Evolutionary conservation across 2,888 invertebrate genomes (phyloP).

Genomic region (Mesochorus sp.): DNA sequence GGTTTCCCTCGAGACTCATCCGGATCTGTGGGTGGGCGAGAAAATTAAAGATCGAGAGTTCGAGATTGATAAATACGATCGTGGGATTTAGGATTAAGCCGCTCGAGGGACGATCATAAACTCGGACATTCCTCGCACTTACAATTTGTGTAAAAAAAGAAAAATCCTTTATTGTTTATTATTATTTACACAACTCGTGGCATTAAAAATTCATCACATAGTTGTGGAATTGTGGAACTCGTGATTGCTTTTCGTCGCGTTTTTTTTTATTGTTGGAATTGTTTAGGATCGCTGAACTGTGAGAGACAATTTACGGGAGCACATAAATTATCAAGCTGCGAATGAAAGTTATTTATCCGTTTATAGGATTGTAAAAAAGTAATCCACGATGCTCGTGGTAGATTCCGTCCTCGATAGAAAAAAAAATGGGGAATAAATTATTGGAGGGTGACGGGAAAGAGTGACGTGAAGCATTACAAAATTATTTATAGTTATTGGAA

Average conservation of each 20-base stretch:
- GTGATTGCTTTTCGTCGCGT: background rate
- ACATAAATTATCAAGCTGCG: background rate
- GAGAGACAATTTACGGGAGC: background rate
- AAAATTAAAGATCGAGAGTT: background rate
- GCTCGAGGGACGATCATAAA: constrained; percentile 14
- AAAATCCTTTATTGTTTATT: no score
- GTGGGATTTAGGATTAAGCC: constrained; percentile 4
- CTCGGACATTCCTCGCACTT: background rate
- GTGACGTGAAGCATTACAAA: no score
- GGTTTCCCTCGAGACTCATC: background rate
- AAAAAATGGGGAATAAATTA: no score
- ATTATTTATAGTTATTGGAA: no score
- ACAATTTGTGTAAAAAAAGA: background rate
- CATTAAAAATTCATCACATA: no score
- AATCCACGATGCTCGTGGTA: background rate
- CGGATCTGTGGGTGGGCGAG: background rate
- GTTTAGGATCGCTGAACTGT: background rate
- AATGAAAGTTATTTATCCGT: constrained; percentile 9
- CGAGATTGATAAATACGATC: constrained; percentile 45
- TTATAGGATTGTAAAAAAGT: background rate
- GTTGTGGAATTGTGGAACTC: no score
- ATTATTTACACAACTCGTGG: no score
- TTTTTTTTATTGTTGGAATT: background rate
- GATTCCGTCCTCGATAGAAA: background rate
- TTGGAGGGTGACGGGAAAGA: no score